Evolutionary conservation across 2,888 invertebrate species (phyloP), one percentile per base, ranked within the genome.

Genomic region (Drosophila crucigera): DNA sequence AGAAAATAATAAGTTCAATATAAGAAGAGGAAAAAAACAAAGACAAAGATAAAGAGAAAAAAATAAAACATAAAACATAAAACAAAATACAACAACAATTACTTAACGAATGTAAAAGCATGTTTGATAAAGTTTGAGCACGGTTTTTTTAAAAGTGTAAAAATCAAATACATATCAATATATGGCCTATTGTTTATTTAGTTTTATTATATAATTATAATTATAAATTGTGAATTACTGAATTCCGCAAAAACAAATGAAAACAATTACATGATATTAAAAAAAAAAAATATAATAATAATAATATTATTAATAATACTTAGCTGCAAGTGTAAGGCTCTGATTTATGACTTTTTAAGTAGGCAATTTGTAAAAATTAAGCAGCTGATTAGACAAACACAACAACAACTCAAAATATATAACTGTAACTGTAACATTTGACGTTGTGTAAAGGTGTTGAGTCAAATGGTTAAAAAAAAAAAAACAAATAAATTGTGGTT

Each of bases 81-180:
- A 16, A 56, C 11, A 50, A 52, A 56, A 56, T 65, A 47, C 47
- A 47, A 52, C 62, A 61, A 70, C 33, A 63, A 76, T 80, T 73
- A 72, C 56, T 61, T 67, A 72, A 76, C 53, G 61, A 69, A 78
- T 74, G 69, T 64, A 73, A 73, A 63, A 53, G 66, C 67, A 78
- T 56, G 77, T 76, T 86, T 78, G 82, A 78, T 76, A 76, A 87
- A 74, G 71, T 79, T 76, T 76, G 75, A 71, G 77, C 79, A 82
- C 77, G 72, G 80, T 90, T 92, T 91, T 91, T 82, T 89, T 70
- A 50, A 58, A 91, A 91, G 91, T 92, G 91, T 91, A 91, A 91
- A 91, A 90, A 92, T 92, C 92, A 91, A 90, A 92, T 92, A 92
- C 92, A 92, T 92, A 92, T 92, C 92, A 92, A 89, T 91, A 91